Evolutionary conservation across 2,797 vertebrate species (phyloP), one percentile per base, ranked within the genome.

Genomic region (Pangasius djambal): DNA sequence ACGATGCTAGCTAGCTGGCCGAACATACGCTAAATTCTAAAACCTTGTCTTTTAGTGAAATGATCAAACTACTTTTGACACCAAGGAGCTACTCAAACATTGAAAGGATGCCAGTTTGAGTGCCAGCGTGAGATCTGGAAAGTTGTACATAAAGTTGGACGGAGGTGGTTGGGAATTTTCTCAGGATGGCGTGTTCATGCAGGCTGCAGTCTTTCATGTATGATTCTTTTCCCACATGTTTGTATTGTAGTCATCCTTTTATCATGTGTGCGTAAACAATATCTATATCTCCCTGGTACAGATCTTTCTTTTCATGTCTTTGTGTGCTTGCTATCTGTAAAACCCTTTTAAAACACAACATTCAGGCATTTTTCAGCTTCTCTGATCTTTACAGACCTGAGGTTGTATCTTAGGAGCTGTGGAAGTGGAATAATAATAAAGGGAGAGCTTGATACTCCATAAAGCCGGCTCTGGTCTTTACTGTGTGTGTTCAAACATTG

Each of bases 301-400:
- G n/a, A 37, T 57, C 52, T 40, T 59, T 74, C 67, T 37, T 86
- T 59, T 72, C 50, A 86, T 57, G 84, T 86, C 69, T 72, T 72
- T 85, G 67, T 57, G 44, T 86, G 12, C 52, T 40, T 0, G 34
- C 69, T 16, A 37, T 70, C 65, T 65, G 57, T 83, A 9, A 59
- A 82, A 31, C 16, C 52, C 28, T 55, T 79, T n/a, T 16, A 52
- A 79, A 81, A 16, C 20, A 28, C 4, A 40, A 7, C 2, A 2
- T 37, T 37, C 79, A 57, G 34, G 13, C 13, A 15, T 9, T 6
- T 37, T 61, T 63, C 55, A 63, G 55, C 61, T 9, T 9, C 37
- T 83, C 83, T 84, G 44, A 52, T 69, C 83, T 69, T 52, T 85
- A 85, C n/a, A 22, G 3, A 34, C 22, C 18, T 65, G 81, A 48